Evolutionary conservation across 2,113 vertebrate species (phyloP), one percentile per base, ranked within the genome.

Genomic region (Nyctibius bracteatus): DNA sequence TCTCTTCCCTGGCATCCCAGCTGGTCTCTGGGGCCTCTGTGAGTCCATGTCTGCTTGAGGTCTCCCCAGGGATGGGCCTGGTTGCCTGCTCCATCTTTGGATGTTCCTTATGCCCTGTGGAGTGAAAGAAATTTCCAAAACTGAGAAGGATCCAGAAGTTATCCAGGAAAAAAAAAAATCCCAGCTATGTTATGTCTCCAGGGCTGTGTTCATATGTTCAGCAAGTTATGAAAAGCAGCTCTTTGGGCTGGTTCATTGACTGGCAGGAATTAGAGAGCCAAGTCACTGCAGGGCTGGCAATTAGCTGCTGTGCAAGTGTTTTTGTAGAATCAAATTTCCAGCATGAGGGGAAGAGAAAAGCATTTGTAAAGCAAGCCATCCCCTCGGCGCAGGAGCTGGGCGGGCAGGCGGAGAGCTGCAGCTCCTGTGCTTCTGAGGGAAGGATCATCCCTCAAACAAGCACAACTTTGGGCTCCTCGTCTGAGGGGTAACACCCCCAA

Each of bases 191-290:
- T 24, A 9, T 27, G 51, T 87, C 85, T 94, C 30, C 54, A 19
- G 52, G 65, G 59, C 82, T 81, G 68, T 1, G 14, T 65, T 78
- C 7, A 0, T 52, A n/a, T 33, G 15, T 30, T 74, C 80, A 63
- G 59, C 22, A 12, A 8, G 28, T 59, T 71, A 80, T 35, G 59
- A 67, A 93, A 88, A 86, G 16, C 72, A 66, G 59, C 65, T 88
- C 88, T 83, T 81, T 49, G 94, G 92, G 88, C 86, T 83, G 96
- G 90, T 95, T 95, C 96, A 92, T 24, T 96, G 94, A 68, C 44
- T 83, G 90, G 82, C 92, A 96, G 92, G 96, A 97, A 96, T 94
- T 86, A 65, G 68, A 65, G 72, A 61, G 80, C 82, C 39, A 54
- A 81, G 72, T 35, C 80, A 86, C 82, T 37, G 88, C 88, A 22